Evolutionary conservation across 1,140 invertebrate genomes (phyloP).

Genomic region (Penaeus japonicus): DNA sequence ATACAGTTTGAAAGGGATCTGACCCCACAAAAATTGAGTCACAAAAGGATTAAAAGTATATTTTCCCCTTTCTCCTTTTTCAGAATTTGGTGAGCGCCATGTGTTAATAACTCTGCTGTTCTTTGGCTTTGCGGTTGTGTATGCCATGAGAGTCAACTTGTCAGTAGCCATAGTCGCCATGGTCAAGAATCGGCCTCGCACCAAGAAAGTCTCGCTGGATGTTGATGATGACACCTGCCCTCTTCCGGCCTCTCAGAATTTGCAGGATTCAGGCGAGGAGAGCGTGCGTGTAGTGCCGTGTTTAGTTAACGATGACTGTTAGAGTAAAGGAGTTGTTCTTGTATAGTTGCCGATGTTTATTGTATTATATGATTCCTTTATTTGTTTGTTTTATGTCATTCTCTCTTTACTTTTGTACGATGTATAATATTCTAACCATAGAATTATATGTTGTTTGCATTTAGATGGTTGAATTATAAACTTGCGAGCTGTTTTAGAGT

Average conservation of each 20-base stretch:
- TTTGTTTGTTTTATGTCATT: not conserved
- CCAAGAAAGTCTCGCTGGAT: not conserved
- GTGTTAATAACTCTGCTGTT: slow-evolving; percentile 63
- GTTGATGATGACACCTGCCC: not conserved
- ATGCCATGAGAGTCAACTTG: slow-evolving; percentile 94
- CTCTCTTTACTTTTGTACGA: no score
- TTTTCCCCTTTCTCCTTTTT: not conserved
- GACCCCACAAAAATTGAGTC: no score
- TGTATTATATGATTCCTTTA: not conserved
- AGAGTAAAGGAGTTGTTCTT: not conserved
- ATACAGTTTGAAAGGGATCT: no score
- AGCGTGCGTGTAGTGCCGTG: not conserved
- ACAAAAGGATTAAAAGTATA: no score
- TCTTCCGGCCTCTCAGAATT: not conserved
- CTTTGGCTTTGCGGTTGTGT: slow-evolving; percentile 90
- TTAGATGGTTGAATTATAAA: no score
- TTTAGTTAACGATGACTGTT: not conserved
- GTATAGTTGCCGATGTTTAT: not conserved
- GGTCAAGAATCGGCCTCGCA: slow-evolving; percentile 70
- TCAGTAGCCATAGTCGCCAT: slow-evolving; percentile 96
- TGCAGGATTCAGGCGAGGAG: not conserved
- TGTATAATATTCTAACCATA: no score
- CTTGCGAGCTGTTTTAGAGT: no score
- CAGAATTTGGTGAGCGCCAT: slow-evolving; percentile 40
- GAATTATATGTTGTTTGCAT: not conserved